Base-by-base conservation (phyloP, 2,113 vertebrate species). In the Lophius piscatorius region DNA sequence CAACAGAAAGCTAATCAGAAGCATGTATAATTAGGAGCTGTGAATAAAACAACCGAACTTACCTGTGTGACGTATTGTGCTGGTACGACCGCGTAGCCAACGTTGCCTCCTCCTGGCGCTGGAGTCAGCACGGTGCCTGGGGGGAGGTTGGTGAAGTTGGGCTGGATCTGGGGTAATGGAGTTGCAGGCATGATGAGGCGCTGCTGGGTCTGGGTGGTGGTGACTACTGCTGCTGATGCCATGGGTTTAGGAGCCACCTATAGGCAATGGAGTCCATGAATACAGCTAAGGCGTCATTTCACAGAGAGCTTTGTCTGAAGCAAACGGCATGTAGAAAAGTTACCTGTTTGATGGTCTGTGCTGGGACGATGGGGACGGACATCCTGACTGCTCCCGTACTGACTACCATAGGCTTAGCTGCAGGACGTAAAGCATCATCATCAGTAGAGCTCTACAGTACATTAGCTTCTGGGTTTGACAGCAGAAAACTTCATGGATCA, bases 161-260 rank as follows among this genome's bases (percentile, higher is more conserved):
- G 96, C 78, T 98, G 97, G 63, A 99, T 97, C 81, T 98, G 96
- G 23, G 95, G 94, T 51, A 99, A 91, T 18, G 95, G 94, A 1
- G 97, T 95, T 17, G 97, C 97, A 21, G 97, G 97, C 97, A 99
- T 99, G 80, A 99, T 98, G 21, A 99, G 94, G 26, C 97, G 91
- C 41, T 98, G 97, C 66, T 97, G 96, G 5, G 93, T 94, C 81
- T 97, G 95, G 70, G 90, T 93, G 13, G 93, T 92, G 57, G 94
- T 94, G n/a, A 97, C 92, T 12, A 96, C 93, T 20, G 95, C 80
- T 36, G 91, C 55, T 28, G 94, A 85, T 26, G 93, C 93, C 52
- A 98, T 78, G 0, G 96, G 93, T 76, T 98, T 99, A 5, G 97
- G 94, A 1, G 92, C 94, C 72, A 99, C 94, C 97, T 99, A 46